These are phyloP conservation scores for Tachina lurida DNA, from an alignment of 2,888 invertebrate species.

Conservation along the genomic window DNA sequence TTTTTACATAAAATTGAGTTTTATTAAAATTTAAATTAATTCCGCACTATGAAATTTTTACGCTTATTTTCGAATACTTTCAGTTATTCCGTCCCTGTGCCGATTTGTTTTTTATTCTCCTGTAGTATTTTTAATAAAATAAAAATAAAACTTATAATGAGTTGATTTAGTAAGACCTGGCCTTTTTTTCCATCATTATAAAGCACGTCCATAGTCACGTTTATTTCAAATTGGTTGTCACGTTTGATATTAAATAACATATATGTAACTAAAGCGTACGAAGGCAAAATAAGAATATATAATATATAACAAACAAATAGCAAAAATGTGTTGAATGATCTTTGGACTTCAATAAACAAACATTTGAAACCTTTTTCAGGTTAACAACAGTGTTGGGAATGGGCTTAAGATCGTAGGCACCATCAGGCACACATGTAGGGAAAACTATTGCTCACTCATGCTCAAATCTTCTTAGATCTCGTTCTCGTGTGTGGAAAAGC, in stretches of 20 bases:
- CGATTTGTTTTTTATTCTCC: constrained; percentile 33
- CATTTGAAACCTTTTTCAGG: neutral
- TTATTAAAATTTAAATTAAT: constrained; percentile 60
- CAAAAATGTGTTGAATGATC: neutral
- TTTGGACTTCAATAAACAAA: neutral
- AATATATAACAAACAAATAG: neutral
- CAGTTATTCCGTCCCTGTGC: constrained; percentile 69
- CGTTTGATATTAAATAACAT: constrained; percentile 18
- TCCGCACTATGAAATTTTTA: constrained; percentile 61
- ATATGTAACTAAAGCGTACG: neutral
- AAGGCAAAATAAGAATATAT: neutral
- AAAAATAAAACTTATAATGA: constrained; percentile 54
- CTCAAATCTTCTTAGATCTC: no score
- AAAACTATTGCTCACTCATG: no score
- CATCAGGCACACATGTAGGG: no score
- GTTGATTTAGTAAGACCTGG: constrained; percentile 40
- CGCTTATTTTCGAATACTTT: constrained; percentile 60
- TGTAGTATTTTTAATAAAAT: constrained; percentile 57
- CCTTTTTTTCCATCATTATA: neutral
- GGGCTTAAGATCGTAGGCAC: no score
- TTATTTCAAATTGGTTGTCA: constrained; percentile 52
- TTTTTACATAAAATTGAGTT: constrained; percentile 50
- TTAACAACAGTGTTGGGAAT: no score
- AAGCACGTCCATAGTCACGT: constrained; percentile 56
- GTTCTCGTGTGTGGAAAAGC: no score